Conservation (phyloP, 2,113 vertebrate genomes). For the Gasterosteus nipponicus region DNA sequence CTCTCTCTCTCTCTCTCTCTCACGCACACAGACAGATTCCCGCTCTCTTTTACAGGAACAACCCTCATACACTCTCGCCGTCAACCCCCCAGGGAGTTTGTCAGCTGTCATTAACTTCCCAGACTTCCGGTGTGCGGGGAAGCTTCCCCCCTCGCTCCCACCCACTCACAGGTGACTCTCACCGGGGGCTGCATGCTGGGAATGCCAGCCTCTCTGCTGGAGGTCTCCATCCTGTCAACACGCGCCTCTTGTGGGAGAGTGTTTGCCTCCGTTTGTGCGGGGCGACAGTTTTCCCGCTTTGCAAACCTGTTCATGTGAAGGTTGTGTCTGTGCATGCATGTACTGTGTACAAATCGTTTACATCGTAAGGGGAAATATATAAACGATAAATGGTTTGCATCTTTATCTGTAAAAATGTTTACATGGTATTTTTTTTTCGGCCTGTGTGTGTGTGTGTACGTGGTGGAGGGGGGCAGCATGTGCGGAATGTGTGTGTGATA, state of each 20-base stretch:
- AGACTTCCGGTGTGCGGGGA: constrained; percentile 59
- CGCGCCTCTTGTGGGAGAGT: constrained; percentile 31
- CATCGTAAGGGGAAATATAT: background rate
- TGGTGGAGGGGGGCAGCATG: constrained; percentile 79
- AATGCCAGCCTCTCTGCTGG: constrained; percentile 53
- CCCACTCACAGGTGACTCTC: constrained; percentile 71
- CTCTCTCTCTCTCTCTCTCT: background rate
- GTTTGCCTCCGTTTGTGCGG: background rate
- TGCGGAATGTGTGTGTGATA: constrained; percentile 92
- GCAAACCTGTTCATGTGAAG: background rate
- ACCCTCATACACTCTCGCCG: constrained; percentile 54
- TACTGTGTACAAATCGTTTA: background rate
- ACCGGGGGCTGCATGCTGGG: constrained; percentile 54
- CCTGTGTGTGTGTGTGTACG: constrained; percentile 80
- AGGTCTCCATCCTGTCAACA: constrained; percentile 58
- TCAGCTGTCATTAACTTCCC: constrained; percentile 71
- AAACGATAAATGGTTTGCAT: background rate
- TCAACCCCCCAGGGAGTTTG: constrained; percentile 66
- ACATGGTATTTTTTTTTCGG: constrained; percentile 64
- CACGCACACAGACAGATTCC: constrained; percentile 30
- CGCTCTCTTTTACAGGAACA: constrained; percentile 54
- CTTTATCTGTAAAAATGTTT: constrained; percentile 61
- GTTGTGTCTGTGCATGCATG: background rate
- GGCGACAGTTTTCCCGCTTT: background rate
- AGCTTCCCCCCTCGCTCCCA: constrained; percentile 45